These are phyloP conservation scores for Acanthopagrus latus DNA, from an alignment of 2,797 vertebrate genomes.

Conservation along the genomic window DNA sequence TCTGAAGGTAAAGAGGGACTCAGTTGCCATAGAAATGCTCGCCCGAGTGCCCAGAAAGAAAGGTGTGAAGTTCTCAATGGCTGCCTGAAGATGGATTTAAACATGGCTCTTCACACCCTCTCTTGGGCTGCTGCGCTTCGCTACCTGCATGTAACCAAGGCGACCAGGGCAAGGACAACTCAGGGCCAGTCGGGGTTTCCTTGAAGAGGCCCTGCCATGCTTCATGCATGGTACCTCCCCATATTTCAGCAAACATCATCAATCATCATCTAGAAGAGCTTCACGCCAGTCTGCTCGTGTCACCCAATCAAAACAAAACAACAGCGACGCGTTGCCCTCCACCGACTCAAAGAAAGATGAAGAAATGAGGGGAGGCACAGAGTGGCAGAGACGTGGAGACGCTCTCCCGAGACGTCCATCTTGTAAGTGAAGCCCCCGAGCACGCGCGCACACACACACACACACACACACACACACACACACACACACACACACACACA, in stretches of 20 bases:
- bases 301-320: conserved; percentile 52
- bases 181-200: conserved; percentile 48
- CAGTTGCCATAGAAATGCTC: conserved; percentile 70
- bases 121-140: conserved; percentile 62
- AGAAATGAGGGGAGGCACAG: conserved; percentile 41
- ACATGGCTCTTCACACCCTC: conserved; percentile 78
- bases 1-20: conserved; percentile 64
- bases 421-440: conserved; percentile 49
- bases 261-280: conserved; percentile 63
- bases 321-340: conserved; percentile 15
- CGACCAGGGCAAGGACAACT: conserved; percentile 74
- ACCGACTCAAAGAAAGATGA: conserved; percentile 46
- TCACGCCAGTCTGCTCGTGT: conserved; percentile 43
- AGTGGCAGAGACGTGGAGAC: conserved; percentile 46
- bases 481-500: conserved; percentile 17
- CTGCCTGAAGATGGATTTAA: conserved; percentile 71
- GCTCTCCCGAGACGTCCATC: conserved; percentile 45
- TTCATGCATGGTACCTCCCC: conserved; percentile 23
- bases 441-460: conserved; percentile 1
- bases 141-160: conserved; percentile 73
- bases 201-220: conserved; percentile 10
- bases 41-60: conserved; percentile 52
- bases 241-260: conserved; percentile 65
- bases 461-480: conserved; percentile 22
- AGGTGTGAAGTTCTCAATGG: conserved; percentile 72